phyloP scores from a whole-genome alignment of 2,113 vertebrate genomes.

The Regulus satrapa region DNA sequence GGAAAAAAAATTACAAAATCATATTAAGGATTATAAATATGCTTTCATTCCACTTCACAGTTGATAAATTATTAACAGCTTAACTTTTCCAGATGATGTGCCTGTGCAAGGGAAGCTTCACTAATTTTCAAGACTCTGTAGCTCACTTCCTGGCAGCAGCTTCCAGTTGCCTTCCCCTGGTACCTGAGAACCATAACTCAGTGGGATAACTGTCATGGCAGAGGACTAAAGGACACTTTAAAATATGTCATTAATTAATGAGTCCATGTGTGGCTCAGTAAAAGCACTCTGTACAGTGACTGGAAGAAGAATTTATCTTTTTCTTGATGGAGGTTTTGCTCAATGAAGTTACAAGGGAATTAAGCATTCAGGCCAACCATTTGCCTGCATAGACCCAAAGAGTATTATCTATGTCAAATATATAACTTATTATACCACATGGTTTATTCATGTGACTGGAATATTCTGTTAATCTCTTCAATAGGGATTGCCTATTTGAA shows the following conservation, averaged over 20 bases:
- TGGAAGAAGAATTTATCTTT: background rate
- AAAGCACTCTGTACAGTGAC: background rate
- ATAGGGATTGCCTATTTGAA: background rate
- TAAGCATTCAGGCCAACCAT: background rate
- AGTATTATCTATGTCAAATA: background rate
- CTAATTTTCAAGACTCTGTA: background rate
- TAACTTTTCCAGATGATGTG: background rate
- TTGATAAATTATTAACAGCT: constrained; percentile 33
- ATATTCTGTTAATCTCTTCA: background rate
- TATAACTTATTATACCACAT: background rate
- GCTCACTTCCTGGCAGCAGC: background rate
- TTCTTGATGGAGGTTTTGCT: background rate
- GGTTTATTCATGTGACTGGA: background rate
- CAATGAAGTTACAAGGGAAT: background rate
- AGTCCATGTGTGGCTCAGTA: background rate
- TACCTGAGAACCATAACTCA: constrained; percentile 20
- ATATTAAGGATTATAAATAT: constrained; percentile 24
- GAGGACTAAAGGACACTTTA: background rate
- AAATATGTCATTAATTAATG: constrained; percentile 49
- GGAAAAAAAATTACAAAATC: background rate
- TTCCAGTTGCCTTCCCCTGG: background rate
- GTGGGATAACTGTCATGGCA: background rate
- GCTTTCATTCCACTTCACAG: background rate
- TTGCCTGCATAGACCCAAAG: background rate
- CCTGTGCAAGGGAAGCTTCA: background rate